phyloP scores from a whole-genome alignment of 2,113 vertebrate species.

The Tamias sibiricus region DNA sequence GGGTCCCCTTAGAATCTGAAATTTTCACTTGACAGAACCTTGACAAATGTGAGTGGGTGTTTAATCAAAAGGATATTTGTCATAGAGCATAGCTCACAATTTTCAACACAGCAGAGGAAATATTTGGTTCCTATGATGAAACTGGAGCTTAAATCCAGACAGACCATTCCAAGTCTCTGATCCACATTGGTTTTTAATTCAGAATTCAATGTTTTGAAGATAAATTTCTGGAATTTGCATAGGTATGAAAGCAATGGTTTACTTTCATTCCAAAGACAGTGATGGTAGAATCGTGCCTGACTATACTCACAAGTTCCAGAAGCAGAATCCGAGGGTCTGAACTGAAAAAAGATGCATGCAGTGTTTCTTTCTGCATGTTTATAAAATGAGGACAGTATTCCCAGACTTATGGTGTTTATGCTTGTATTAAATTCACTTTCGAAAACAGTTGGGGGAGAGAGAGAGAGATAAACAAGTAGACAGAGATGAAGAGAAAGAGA shows the following conservation, averaged over 20 bases:
- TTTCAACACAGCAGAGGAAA: constrained; percentile 66
- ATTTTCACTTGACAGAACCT: constrained; percentile 78
- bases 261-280: not conserved
- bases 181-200: constrained; percentile 66
- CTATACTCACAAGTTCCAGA: not conserved
- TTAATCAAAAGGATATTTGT: constrained; percentile 81
- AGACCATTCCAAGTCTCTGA: constrained; percentile 49
- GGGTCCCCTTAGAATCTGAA: constrained; percentile 63
- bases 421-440: not conserved
- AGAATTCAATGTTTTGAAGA: constrained; percentile 61
- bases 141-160: constrained; percentile 56
- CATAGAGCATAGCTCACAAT: constrained; percentile 69
- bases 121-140: constrained; percentile 67
- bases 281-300: not conserved
- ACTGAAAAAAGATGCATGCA: not conserved
- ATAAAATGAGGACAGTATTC: not conserved
- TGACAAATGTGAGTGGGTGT: constrained; percentile 82
- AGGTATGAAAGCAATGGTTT: constrained; percentile 10
- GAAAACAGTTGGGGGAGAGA: not conserved
- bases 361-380: not conserved
- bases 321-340: not conserved
- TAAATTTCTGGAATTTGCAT: constrained; percentile 52
- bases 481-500: not conserved
- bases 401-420: not conserved
- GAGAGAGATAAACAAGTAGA: no score